Conservation (phyloP, 2,797 vertebrate species). For the Crax fasciolata region DNA sequence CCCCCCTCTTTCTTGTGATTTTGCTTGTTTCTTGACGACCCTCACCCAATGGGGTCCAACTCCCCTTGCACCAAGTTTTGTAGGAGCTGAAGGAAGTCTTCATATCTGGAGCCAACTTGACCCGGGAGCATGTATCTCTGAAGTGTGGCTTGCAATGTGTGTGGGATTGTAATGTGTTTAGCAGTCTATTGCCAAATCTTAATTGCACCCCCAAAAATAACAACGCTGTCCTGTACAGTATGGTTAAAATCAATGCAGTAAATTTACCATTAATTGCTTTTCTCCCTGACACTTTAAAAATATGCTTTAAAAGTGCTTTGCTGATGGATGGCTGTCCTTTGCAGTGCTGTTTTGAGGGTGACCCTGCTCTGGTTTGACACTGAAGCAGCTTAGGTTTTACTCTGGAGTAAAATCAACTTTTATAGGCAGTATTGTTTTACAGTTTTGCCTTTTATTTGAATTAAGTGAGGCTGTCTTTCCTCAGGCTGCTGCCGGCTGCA, state of each 20-base stretch:
- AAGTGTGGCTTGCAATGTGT: background rate
- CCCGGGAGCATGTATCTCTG: rapidly evolving
- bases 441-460: constrained; percentile 32
- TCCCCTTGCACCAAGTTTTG: rapidly evolving
- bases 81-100: background rate
- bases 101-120: rapidly evolving
- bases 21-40: background rate
- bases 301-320: constrained; percentile 31
- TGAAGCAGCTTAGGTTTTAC: constrained; percentile 12
- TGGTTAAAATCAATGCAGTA: constrained; percentile 46
- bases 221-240: background rate
- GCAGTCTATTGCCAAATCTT: constrained; percentile 35
- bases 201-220: constrained; percentile 56
- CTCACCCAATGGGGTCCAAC: background rate
- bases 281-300: constrained; percentile 28
- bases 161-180: constrained; percentile 34
- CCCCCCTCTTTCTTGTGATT: background rate
- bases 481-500: background rate
- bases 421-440: constrained; percentile 24
- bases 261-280: constrained; percentile 29
- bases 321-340: constrained; percentile 4
- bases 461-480: background rate
- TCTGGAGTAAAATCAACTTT: constrained; percentile 64
- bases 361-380: constrained; percentile 14
- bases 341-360: background rate